A percentile compares a stretch with the other conserved stretches of the same genome.
Conservation (phyloP, 2,797 vertebrate genomes). For the Rhynchonycteris naso region DNA sequence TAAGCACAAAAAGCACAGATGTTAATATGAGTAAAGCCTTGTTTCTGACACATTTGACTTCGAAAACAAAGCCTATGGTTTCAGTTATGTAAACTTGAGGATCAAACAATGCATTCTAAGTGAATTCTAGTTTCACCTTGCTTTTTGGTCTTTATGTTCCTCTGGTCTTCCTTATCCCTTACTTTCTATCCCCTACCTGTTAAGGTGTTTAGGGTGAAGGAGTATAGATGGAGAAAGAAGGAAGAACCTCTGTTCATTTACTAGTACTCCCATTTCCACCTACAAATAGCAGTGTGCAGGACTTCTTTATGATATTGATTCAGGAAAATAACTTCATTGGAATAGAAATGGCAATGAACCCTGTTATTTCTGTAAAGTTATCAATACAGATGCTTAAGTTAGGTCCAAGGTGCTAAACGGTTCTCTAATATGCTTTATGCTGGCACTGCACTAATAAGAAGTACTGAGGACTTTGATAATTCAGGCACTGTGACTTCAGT, state of each 20-base stretch:
- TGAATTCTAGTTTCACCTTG: slow-evolving; percentile 8
- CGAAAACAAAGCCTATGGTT: neutral
- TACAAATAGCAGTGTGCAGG: neutral
- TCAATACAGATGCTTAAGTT: neutral
- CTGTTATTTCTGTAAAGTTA: neutral
- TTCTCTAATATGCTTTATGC: neutral
- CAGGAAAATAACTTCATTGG: neutral
- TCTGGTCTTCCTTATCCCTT: neutral
- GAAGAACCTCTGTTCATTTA: neutral
- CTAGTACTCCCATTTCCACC: neutral
- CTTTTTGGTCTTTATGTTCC: neutral
- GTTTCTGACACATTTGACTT: slow-evolving; percentile 8
- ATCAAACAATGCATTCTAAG: neutral
- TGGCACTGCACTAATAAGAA: neutral
- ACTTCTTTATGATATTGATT: neutral
- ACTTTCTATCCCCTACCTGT: neutral
- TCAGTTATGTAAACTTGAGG: neutral
- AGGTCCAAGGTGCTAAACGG: neutral
- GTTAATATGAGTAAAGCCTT: neutral
- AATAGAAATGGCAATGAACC: neutral
- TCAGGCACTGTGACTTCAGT: neutral
- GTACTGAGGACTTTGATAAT: neutral
- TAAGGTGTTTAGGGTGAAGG: neutral
- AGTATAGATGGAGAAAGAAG: neutral
- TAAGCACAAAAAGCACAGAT: slow-evolving; percentile 1